Percentiles rank a stretch among this genome's conserved stretches.
phyloP scores from a whole-genome alignment of 2,888 invertebrate genomes.

The Podotricha telesiphe region DNA sequence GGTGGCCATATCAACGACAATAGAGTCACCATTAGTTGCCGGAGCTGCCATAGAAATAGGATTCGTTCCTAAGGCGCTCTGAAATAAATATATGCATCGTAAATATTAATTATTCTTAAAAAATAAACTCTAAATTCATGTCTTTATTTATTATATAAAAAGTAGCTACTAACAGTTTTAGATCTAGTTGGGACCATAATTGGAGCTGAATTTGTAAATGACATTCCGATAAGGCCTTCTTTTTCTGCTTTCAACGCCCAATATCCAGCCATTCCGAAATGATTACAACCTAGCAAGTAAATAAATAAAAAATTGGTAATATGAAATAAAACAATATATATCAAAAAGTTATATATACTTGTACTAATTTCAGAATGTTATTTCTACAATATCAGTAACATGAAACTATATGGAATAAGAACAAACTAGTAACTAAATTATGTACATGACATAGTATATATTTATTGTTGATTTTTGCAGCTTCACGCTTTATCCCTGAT shows the following conservation, averaged over 20 bases:
- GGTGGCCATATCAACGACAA: constrained; percentile 96
- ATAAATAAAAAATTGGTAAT: not conserved
- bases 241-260: constrained; percentile 90
- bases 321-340: not conserved
- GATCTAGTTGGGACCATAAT: constrained; percentile 93
- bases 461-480: too few species aligned
- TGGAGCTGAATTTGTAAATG: constrained; percentile 96
- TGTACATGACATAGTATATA: too few species aligned
- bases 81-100: constrained; percentile 37
- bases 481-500: too few species aligned
- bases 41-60: constrained; percentile 92
- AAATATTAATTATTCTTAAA: not conserved
- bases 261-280: constrained; percentile 95
- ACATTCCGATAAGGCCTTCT: constrained; percentile 90
- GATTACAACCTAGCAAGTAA: constrained; percentile 87
- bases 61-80: constrained; percentile 94
- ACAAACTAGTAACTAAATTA: not conserved
- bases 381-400: not conserved
- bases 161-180: constrained; percentile 84
- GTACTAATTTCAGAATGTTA: not conserved
- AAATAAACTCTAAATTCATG: too few species aligned
- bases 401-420: not conserved
- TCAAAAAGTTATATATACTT: too few species aligned
- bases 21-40: constrained; percentile 86
- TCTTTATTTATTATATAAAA: too few species aligned